phyloP scores from a whole-genome alignment of 2,888 invertebrate species.

The Boloria euphrosyne region DNA sequence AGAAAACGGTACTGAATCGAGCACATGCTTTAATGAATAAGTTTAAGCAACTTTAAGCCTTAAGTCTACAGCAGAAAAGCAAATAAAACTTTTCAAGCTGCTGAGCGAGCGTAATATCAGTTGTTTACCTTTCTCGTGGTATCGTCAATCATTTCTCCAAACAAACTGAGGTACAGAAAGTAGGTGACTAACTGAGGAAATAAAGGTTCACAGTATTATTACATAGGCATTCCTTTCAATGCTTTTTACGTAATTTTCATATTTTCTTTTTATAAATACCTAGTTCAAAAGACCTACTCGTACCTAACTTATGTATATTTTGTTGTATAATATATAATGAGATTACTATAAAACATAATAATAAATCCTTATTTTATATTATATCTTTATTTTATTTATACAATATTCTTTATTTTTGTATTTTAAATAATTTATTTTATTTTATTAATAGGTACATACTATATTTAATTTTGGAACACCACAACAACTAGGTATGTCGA shows the following conservation, averaged over 20 bases:
- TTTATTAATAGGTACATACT: too few species aligned
- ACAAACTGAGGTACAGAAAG: slow-evolving; percentile 53
- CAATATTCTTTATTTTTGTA: too few species aligned
- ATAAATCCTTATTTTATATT: background rate
- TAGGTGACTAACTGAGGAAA: slow-evolving; percentile 51
- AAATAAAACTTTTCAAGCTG: slow-evolving; percentile 19
- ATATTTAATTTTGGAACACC: too few species aligned
- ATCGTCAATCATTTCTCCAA: slow-evolving; percentile 65
- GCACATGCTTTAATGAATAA: slow-evolving; percentile 35
- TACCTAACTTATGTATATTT: too few species aligned
- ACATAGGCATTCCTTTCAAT: slow-evolving; percentile 9
- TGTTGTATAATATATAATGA: too few species aligned
- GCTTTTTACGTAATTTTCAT: background rate
- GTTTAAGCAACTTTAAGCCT: slow-evolving; percentile 45
- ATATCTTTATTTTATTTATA: background rate
- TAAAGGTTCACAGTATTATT: slow-evolving; percentile 13
- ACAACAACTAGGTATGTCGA: too few species aligned
- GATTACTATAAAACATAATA: background rate
- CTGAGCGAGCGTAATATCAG: slow-evolving; percentile 33
- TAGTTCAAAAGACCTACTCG: too few species aligned
- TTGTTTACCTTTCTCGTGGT: slow-evolving; percentile 62
- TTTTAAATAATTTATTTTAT: too few species aligned
- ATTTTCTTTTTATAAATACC: background rate
- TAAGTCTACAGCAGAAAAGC: slow-evolving; percentile 32
- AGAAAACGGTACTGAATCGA: slow-evolving; percentile 51